Evolutionary conservation across 2,888 invertebrate species (phyloP).

Genomic region (Rotaria magnacalcarata): DNA sequence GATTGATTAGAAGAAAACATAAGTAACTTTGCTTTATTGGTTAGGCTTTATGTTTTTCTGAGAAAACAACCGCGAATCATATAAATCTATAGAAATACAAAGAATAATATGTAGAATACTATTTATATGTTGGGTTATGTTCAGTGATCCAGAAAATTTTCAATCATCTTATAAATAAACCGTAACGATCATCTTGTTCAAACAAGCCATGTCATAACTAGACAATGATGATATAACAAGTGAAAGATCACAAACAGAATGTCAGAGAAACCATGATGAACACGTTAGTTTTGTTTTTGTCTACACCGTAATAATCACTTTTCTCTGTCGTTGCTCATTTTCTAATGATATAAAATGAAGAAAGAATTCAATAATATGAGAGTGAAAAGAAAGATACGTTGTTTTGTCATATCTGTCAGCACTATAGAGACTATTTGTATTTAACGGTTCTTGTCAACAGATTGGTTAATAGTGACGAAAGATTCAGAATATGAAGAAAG

Average conservation of each 20-base stretch:
- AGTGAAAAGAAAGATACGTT: not conserved
- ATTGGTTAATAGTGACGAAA: not conserved
- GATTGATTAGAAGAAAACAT: constrained; percentile 7
- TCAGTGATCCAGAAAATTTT: not conserved
- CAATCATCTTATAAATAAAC: not conserved
- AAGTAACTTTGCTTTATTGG: not conserved
- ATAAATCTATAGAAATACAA: not conserved
- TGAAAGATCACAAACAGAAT: not conserved
- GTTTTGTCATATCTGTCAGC: not conserved
- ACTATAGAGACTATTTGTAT: not conserved
- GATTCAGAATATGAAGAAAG: not conserved
- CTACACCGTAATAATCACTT: not conserved
- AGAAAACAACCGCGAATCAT: not conserved
- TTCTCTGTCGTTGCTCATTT: not conserved
- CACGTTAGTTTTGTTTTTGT: not conserved
- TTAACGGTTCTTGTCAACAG: not conserved
- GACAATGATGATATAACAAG: not conserved
- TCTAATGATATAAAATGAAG: not conserved
- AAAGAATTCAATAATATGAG: not conserved
- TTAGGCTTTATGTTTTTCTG: not conserved
- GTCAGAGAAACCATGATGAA: not conserved
- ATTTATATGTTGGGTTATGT: not conserved
- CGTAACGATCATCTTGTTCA: not conserved
- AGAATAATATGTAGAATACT: not conserved
- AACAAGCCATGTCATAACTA: too few relatives aligned